phyloP scores from a whole-genome alignment of 2,888 invertebrate genomes.

The Macaria notata region DNA sequence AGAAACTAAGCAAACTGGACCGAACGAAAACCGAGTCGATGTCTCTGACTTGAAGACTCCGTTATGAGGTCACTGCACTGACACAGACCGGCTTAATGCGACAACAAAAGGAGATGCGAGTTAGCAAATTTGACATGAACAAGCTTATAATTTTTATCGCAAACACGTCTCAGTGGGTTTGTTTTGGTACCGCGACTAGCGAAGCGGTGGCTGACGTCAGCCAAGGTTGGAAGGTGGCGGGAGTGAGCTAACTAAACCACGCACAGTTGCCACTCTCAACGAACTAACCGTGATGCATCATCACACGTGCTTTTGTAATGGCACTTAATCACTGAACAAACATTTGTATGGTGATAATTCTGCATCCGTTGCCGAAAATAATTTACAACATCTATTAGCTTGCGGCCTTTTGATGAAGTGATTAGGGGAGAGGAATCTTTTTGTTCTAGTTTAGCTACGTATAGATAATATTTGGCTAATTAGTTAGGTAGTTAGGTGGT shows the following conservation, averaged over 20 bases:
- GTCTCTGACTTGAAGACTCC: constrained; percentile 23
- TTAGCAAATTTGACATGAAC: constrained; percentile 19
- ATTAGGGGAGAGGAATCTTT: no score
- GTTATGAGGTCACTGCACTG: constrained; percentile 55
- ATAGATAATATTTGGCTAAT: no score
- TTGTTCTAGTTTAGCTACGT: no score
- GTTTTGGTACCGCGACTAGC: constrained; percentile 50
- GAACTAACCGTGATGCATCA: constrained; percentile 55
- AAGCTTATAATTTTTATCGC: constrained; percentile 25
- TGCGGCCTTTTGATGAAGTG: neutral
- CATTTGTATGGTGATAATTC: constrained; percentile 40
- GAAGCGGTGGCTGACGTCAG: constrained; percentile 66
- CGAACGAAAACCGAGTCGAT: constrained; percentile 15
- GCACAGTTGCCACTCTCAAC: constrained; percentile 40
- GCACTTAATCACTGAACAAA: constrained; percentile 50
- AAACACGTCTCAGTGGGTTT: constrained; percentile 43
- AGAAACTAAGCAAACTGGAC: constrained; percentile 24
- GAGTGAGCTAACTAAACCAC: constrained; percentile 35
- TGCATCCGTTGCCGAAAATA: constrained; percentile 22
- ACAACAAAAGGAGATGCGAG: constrained; percentile 11
- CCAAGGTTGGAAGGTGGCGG: constrained; percentile 47
- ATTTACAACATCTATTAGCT: constrained; percentile 4
- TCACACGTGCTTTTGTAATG: constrained; percentile 64
- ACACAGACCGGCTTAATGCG: constrained; percentile 23
- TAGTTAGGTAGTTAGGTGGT: no score